Evolutionary conservation across 2,113 vertebrate species (phyloP), one percentile per base, ranked within the genome.

Genomic region (Ranitomeya variabilis): DNA sequence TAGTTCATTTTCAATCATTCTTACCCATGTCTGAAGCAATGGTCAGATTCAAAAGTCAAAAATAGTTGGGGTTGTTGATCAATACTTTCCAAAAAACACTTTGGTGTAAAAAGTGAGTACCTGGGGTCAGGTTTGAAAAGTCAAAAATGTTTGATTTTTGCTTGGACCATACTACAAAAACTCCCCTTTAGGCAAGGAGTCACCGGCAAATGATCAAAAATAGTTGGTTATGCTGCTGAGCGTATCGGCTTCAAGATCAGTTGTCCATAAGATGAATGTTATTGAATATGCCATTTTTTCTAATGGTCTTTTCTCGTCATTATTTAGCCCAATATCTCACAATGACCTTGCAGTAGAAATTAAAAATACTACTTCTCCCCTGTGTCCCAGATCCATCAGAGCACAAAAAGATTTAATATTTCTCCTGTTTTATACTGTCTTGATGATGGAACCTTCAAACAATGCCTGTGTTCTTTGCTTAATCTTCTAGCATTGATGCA

Each of bases 401-500:
- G 31, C 13, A 26, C 19, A 51, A 16, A 4, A 9, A 31, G 69
- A 9, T 73, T 73, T 73, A 31, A 37, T 73, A 31, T 7, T 18
- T 62, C 80, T 82, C 26, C 37, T 67, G 3, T 66, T 67, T 52
- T 83, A 23, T 51, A 37, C 3, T 21, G 19, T 12, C 60, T 52
- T 0, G 80, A 82, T 82, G 15, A 64, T 66, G 51, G 60, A 82
- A 21, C 37, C 59, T 51, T 82, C 62, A 52, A 14, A 83, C 62
- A 67, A 83, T 23, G 37, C 15, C 14, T 21, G 14, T 26, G 57
- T 62, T 83, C 64, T 83, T 69, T 69, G 19, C 21, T 83, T 83
- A 67, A 69, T 83, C 62, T 83, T 23, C 81, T 52, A 52, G 4
- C 64, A 69, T 52, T 15, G 21, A 83, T 83, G 81, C 81, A 83